Percentiles rank a stretch among this genome's conserved stretches.
phyloP scores from a whole-genome alignment of 2,888 invertebrate species.

The Chelonus formosanus region DNA sequence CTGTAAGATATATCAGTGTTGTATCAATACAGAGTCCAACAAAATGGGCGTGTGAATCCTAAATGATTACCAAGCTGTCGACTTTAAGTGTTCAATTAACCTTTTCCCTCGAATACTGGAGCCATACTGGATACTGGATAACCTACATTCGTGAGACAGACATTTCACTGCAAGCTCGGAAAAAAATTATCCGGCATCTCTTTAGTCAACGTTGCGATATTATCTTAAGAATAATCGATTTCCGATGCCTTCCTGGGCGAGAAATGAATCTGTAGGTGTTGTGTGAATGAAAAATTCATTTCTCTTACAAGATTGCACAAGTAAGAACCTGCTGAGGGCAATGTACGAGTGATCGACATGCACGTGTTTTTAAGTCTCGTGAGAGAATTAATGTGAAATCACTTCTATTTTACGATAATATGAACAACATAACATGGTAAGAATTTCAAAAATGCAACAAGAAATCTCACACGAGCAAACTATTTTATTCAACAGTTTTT shows the following conservation, averaged over 20 bases:
- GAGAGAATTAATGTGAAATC: constrained; percentile 4
- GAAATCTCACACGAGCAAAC: no score
- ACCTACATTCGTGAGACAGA: constrained; percentile 37
- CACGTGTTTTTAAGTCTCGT: constrained; percentile 2
- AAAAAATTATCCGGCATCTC: constrained; percentile 26
- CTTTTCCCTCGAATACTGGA: constrained; percentile 37
- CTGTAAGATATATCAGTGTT: constrained; percentile 14
- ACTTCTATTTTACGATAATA: background rate
- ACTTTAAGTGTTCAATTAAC: constrained; percentile 46
- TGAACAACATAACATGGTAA: no score
- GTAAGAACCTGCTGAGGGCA: constrained; percentile 27
- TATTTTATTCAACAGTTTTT: constrained; percentile 3
- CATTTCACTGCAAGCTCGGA: constrained; percentile 9
- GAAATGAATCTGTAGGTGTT: constrained; percentile 21
- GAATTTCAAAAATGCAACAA: no score
- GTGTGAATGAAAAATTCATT: constrained; percentile 28
- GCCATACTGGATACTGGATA: constrained; percentile 5
- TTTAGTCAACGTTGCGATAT: constrained; percentile 23
- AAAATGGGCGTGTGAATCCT: constrained; percentile 36
- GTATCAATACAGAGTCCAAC: constrained; percentile 20
- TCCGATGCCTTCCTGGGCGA: constrained; percentile 16
- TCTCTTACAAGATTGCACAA: constrained; percentile 28
- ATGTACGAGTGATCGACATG: constrained; percentile 25
- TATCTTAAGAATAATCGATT: constrained; percentile 29
- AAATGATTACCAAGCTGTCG: constrained; percentile 36